Percentiles rank a stretch among this genome's conserved stretches.
Evolutionary conservation across 2,888 invertebrate species (phyloP).

Genomic region (Halictus ligatus): DNA sequence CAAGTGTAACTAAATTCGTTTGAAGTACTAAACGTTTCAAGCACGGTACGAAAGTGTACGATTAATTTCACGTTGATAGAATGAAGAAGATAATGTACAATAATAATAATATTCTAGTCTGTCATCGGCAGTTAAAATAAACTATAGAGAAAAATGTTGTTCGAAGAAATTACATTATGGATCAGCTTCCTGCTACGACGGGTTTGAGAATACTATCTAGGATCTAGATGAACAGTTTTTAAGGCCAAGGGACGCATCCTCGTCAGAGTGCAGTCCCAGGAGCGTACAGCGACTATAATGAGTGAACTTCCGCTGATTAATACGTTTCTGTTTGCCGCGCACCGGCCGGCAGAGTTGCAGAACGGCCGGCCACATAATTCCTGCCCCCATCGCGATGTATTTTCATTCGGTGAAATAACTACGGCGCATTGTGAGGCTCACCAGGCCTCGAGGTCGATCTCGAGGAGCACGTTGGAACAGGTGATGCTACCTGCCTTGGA

Average conservation of each 20-base stretch:
- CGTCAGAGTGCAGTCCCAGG: not conserved
- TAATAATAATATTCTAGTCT: too few relatives aligned
- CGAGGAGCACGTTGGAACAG: slow-evolving; percentile 12
- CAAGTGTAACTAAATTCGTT: too few relatives aligned
- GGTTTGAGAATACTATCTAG: not conserved
- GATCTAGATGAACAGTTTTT: not conserved
- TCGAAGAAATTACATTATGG: not conserved
- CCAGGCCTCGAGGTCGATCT: slow-evolving; percentile 42
- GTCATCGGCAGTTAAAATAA: not conserved
- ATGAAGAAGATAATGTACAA: not conserved
- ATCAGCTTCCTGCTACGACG: not conserved
- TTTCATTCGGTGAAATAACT: slow-evolving; percentile 56
- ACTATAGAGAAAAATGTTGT: not conserved
- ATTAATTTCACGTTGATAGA: too few relatives aligned
- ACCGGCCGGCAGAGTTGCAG: slow-evolving; percentile 6
- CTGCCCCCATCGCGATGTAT: slow-evolving; percentile 22
- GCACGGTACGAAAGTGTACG: too few relatives aligned
- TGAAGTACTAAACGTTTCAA: too few relatives aligned
- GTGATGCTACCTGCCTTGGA: slow-evolving; percentile 9
- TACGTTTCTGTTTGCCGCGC: not conserved
- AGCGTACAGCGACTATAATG: not conserved
- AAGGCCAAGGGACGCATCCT: not conserved
- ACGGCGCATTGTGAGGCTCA: slow-evolving; percentile 44
- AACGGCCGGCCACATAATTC: slow-evolving; percentile 16
- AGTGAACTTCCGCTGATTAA: not conserved